These are phyloP conservation scores for Asarcornis scutulata DNA, from an alignment of 2,113 vertebrate genomes.

Conservation along the genomic window DNA sequence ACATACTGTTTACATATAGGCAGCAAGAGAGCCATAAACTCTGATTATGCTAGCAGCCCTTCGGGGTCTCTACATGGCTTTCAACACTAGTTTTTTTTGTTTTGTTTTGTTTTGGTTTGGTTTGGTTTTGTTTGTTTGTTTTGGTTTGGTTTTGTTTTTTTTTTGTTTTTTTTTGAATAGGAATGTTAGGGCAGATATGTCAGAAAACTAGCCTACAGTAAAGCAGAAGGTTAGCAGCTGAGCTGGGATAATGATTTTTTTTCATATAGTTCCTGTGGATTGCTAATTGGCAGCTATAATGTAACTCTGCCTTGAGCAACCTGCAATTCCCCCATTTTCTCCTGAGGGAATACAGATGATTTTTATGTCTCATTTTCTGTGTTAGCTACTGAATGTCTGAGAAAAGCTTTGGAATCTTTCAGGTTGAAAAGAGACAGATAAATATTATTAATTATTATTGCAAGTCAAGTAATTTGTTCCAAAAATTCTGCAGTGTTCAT, in stretches of 20 bases:
- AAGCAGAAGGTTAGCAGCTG: background rate
- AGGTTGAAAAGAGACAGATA: background rate
- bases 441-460: conserved; percentile 36
- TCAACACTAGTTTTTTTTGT: conserved; percentile 5
- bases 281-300: background rate
- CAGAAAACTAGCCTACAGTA: conserved; percentile 2
- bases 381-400: background rate
- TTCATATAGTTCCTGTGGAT: background rate
- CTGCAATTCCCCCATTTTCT: background rate
- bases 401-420: background rate
- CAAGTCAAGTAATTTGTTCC: conserved; percentile 16
- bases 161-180: background rate
- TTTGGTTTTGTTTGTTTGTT: too few species aligned
- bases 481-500: background rate
- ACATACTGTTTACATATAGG: background rate
- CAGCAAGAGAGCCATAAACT: conserved; percentile 14
- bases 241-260: background rate
- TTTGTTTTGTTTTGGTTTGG: background rate
- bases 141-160: background rate
- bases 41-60: background rate
- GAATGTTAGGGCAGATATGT: background rate
- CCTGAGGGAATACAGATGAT: background rate
- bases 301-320: background rate
- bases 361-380: background rate
- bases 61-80: background rate